Evolutionary conservation across 2,888 invertebrate genomes (phyloP).

Genomic region (Muschampia plurimacula): DNA sequence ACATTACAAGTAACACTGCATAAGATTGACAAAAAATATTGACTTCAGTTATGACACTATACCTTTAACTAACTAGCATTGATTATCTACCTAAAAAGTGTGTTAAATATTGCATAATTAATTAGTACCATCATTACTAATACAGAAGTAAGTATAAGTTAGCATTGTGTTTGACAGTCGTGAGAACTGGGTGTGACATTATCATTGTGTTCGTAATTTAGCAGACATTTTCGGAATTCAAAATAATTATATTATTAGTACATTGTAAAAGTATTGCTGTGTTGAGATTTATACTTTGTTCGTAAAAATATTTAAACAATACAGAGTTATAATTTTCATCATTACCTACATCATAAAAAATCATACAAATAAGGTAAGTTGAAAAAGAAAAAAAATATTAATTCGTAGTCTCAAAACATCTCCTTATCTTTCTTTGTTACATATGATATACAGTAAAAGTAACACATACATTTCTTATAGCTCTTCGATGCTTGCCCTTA

Average conservation of each 20-base stretch:
- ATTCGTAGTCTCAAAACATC: too few species aligned
- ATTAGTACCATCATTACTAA: not conserved
- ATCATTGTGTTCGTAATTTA: slow-evolving; percentile 8
- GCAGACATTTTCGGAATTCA: not conserved
- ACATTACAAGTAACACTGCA: too few species aligned
- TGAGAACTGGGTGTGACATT: slow-evolving; percentile 25
- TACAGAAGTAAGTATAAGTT: not conserved
- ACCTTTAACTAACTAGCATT: not conserved
- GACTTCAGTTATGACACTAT: not conserved
- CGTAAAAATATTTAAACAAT: too few species aligned
- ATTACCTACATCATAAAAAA: too few species aligned
- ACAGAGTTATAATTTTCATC: too few species aligned
- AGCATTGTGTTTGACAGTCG: slow-evolving; percentile 5
- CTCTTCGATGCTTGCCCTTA: not conserved
- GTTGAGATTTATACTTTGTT: too few species aligned
- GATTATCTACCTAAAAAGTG: slow-evolving; percentile 1
- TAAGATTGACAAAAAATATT: not conserved
- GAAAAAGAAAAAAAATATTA: too few species aligned
- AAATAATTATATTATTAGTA: not conserved
- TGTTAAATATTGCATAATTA: slow-evolving; percentile 31
- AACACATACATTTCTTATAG: not conserved
- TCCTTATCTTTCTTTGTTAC: not conserved
- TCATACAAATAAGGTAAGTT: too few species aligned
- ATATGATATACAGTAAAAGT: not conserved
- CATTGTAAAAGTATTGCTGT: too few species aligned